Evolutionary conservation across 2,113 vertebrate species (phyloP).

Genomic region (Tor tambroides): DNA sequence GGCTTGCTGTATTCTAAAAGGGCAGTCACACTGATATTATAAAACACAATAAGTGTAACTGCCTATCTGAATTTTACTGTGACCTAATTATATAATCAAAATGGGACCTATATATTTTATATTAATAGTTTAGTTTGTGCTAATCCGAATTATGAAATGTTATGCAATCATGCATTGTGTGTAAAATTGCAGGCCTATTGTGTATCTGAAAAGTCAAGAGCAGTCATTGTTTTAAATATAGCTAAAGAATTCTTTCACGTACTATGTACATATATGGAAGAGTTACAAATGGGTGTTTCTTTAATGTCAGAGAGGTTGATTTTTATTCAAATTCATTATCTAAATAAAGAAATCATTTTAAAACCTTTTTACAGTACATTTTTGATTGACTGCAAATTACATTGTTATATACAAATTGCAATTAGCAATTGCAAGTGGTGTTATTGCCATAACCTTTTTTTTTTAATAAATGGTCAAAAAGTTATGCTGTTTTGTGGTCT

Average conservation of each 20-base stretch:
- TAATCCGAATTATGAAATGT: not conserved
- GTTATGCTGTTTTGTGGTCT: not conserved
- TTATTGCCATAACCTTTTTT: too few species aligned
- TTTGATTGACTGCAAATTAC: not conserved
- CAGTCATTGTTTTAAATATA: not conserved
- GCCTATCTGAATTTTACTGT: not conserved
- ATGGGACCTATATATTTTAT: not conserved
- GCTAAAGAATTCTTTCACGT: not conserved
- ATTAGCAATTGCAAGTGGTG: not conserved
- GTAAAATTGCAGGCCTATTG: not conserved
- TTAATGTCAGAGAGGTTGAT: not conserved
- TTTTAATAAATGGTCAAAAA: not conserved
- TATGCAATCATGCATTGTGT: not conserved
- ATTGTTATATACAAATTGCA: not conserved
- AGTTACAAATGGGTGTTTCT: not conserved
- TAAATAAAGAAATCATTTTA: not conserved
- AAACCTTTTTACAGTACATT: not conserved
- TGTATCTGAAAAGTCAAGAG: not conserved
- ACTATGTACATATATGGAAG: conserved; percentile 18
- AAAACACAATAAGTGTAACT: not conserved
- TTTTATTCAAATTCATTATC: not conserved
- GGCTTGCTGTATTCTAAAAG: not conserved
- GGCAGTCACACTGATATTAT: not conserved
- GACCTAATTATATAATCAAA: not conserved
- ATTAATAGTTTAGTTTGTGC: not conserved